A percentile compares a stretch with the other conserved stretches of the same genome.
These are phyloP conservation scores for Eueides isabella DNA, from an alignment of 1,140 invertebrate genomes.

Conservation along the genomic window DNA sequence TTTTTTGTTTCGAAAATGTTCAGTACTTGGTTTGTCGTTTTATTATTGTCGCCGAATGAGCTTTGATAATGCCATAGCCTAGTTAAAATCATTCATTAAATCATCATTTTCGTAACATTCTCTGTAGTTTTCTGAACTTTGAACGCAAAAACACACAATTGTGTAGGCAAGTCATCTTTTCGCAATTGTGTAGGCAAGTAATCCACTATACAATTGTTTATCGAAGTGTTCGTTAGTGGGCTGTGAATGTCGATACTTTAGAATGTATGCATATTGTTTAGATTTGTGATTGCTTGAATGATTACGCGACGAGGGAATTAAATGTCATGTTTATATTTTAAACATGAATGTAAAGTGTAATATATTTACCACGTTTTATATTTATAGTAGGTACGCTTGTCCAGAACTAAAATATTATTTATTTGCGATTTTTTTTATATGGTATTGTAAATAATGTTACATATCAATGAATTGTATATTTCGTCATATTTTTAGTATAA, in stretches of 20 bases:
- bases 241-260: conserved; percentile 36
- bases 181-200: not conserved
- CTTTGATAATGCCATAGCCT: not conserved
- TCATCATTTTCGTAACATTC: not conserved
- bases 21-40: not conserved
- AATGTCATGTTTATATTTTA: not conserved
- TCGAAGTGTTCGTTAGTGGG: conserved; percentile 37
- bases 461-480: conserved; percentile 69
- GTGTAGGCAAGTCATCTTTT: not conserved
- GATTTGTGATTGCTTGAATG: not conserved
- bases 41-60: not conserved
- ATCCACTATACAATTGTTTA: not conserved
- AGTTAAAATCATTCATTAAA: not conserved
- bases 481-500: conserved; percentile 33
- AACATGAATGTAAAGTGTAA: not conserved
- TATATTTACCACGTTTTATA: not conserved
- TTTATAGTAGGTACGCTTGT: conserved; percentile 29
- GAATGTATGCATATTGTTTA: conserved; percentile 8
- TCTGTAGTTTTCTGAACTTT: not conserved
- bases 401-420: conserved; percentile 42
- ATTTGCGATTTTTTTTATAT: conserved; percentile 43
- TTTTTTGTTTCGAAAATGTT: not conserved
- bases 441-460: conserved; percentile 69
- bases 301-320: not conserved
- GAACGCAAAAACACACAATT: conserved; percentile 15